These are phyloP conservation scores for Choristoneura rosaceana DNA, from an alignment of 2,888 invertebrate genomes.

Conservation along the genomic window DNA sequence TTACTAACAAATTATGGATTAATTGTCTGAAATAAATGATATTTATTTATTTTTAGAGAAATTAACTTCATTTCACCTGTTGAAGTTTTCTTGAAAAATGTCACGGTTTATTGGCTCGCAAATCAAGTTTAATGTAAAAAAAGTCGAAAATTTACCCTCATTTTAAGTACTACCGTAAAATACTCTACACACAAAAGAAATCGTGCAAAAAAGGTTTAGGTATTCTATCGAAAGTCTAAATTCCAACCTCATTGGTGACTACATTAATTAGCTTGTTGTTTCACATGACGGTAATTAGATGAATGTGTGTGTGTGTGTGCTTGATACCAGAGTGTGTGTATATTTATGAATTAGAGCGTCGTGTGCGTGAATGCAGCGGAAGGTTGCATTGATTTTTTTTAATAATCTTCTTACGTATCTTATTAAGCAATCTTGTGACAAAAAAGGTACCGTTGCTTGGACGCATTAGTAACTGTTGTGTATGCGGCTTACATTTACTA, in stretches of 20 bases:
- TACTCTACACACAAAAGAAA: too few relatives aligned
- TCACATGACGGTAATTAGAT: slow-evolving; percentile 50
- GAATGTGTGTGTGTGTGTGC: slow-evolving; percentile 34
- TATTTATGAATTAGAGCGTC: slow-evolving; percentile 59
- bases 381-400: slow-evolving; percentile 54
- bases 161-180: too few relatives aligned
- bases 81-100: too few relatives aligned
- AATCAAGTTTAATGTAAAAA: too few relatives aligned
- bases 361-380: slow-evolving; percentile 60
- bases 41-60: too few relatives aligned
- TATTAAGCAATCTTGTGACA: slow-evolving; percentile 41
- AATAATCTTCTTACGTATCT: slow-evolving; percentile 36
- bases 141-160: too few relatives aligned
- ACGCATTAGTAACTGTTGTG: slow-evolving; percentile 35
- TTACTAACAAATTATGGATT: too few relatives aligned
- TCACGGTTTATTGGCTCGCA: too few relatives aligned
- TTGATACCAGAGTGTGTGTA: slow-evolving; percentile 48
- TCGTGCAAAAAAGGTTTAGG: neutral
- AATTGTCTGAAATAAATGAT: too few relatives aligned
- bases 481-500: slow-evolving; percentile 18
- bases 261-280: slow-evolving; percentile 43
- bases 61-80: too few relatives aligned
- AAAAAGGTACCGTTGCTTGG: slow-evolving; percentile 39
- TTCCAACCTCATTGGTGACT: slow-evolving; percentile 41
- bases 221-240: slow-evolving; percentile 49